Percentiles rank a stretch among this genome's conserved stretches.
Conservation (phyloP, 2,888 invertebrate genomes). For the Orthonychiurus folsomi region DNA sequence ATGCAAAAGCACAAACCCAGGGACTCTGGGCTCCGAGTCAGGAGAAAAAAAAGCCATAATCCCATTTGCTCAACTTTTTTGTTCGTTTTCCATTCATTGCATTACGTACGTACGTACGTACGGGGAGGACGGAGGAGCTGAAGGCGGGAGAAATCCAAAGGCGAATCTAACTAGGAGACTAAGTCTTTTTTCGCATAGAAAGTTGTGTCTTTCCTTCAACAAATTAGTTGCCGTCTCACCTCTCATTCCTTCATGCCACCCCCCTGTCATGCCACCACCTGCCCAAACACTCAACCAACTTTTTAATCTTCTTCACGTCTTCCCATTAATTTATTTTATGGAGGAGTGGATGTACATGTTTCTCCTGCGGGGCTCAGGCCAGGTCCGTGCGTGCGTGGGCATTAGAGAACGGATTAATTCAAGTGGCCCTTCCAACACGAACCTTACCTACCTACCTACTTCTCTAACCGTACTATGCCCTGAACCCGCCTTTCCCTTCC, state of each 20-base stretch:
- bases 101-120: not conserved
- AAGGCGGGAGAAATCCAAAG: no score
- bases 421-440: no score
- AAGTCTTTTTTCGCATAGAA: not conserved
- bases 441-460: no score
- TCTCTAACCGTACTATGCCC: no score
- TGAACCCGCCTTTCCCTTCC: no score
- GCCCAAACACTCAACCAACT: not conserved
- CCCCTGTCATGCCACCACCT: not conserved
- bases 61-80: slow-evolving; percentile 1
- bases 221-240: not conserved
- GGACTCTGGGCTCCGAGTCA: not conserved
- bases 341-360: no score
- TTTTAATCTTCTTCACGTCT: not conserved
- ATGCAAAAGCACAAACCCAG: not conserved
- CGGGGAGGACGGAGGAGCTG: no score
- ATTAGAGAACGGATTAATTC: no score
- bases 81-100: not conserved
- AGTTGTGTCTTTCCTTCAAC: not conserved
- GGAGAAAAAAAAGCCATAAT: not conserved
- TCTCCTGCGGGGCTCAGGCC: no score
- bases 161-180: not conserved
- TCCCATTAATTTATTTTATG: not conserved
- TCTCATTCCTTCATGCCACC: not conserved
- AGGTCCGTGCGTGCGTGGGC: no score